phyloP scores from a whole-genome alignment of 2,113 vertebrate species.

The Callipepla californica region DNA sequence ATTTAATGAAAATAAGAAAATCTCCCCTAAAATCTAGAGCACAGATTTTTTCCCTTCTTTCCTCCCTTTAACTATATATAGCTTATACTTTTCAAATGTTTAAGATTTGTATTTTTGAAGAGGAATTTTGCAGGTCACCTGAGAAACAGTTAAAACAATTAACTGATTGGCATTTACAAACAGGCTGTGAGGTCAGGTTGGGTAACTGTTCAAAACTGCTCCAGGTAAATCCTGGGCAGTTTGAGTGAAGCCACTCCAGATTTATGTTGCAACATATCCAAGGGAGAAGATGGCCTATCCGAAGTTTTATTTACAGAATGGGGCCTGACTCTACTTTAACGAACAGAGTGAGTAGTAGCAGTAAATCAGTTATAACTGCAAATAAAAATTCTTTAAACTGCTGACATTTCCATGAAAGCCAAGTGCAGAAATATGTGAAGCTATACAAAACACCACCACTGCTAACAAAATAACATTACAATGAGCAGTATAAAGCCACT shows the following conservation, averaged over 20 bases:
- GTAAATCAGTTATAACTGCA: not conserved
- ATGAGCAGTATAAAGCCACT: not conserved
- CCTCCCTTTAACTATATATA: not conserved
- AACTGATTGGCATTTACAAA: not conserved
- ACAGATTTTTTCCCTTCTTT: not conserved
- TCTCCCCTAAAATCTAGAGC: not conserved
- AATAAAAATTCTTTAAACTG: not conserved
- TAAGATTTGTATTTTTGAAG: not conserved
- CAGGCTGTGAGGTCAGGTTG: fast-evolving
- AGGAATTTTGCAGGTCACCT: not conserved
- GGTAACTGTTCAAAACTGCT: not conserved
- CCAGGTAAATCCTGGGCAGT: not conserved
- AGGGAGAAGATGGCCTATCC: not conserved
- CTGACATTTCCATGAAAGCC: not conserved
- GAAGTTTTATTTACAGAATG: not conserved
- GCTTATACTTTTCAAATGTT: not conserved
- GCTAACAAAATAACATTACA: not conserved
- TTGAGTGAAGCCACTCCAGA: not conserved
- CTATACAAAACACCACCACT: not conserved
- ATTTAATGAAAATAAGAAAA: not conserved
- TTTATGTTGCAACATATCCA: not conserved
- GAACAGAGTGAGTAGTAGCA: not conserved
- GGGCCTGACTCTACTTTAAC: not conserved
- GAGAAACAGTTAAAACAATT: not conserved
- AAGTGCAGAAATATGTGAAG: not conserved